Evolutionary conservation across 2,888 invertebrate genomes (phyloP).

Genomic region (Emmelina monodactyla): DNA sequence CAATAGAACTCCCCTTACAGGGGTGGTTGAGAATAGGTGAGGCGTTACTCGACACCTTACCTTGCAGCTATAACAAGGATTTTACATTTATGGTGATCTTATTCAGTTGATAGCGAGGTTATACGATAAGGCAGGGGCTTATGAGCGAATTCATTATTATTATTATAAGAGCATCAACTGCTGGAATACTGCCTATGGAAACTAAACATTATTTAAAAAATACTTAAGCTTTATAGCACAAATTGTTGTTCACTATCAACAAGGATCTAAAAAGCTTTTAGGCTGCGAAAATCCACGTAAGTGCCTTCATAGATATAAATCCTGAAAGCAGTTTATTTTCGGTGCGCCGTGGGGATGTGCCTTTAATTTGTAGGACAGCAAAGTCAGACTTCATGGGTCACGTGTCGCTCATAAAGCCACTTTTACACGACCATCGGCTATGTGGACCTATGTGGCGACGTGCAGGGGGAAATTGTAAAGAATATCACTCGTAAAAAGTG

Average conservation of each 20-base stretch:
- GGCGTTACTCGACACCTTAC: not conserved
- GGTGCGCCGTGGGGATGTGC: not conserved
- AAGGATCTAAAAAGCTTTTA: too few species aligned
- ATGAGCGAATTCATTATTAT: too few species aligned
- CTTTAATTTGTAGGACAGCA: not conserved
- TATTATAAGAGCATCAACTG: too few species aligned
- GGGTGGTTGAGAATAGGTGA: not conserved
- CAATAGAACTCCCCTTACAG: not conserved
- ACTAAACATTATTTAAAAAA: too few species aligned
- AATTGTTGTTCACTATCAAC: too few species aligned
- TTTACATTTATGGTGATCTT: too few species aligned
- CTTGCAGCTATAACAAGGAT: too few species aligned
- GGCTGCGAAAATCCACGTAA: too few species aligned
- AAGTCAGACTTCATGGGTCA: constrained; percentile 22
- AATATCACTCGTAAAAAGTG: constrained; percentile 5
- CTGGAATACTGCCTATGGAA: too few species aligned
- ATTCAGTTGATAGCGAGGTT: too few species aligned
- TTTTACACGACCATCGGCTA: constrained; percentile 36
- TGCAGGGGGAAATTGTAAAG: constrained; percentile 24
- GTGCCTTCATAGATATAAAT: not conserved
- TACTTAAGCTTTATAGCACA: too few species aligned
- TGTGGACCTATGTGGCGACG: constrained; percentile 29
- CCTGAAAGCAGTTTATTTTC: not conserved
- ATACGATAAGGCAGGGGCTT: too few species aligned
- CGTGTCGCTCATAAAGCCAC: constrained; percentile 58